These are phyloP conservation scores for Acanthosoma haemorrhoidale DNA, from an alignment of 2,888 invertebrate species.

Conservation along the genomic window DNA sequence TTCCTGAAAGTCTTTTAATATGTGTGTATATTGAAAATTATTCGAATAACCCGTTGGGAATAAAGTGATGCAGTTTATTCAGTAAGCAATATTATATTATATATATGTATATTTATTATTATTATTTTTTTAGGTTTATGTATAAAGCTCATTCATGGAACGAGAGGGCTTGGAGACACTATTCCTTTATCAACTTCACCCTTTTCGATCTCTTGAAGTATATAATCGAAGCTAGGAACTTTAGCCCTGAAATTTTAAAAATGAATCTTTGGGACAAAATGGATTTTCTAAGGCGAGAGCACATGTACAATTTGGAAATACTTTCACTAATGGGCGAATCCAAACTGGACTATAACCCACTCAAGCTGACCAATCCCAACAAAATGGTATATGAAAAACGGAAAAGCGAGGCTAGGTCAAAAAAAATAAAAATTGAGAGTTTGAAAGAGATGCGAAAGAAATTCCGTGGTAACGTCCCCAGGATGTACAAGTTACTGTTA, in stretches of 20 bases:
- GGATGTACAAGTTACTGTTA: not conserved
- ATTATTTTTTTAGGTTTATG: not conserved
- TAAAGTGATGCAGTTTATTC: no score
- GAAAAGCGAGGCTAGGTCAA: not conserved
- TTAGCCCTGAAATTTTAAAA: not conserved
- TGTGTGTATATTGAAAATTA: no score
- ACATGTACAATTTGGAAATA: constrained; percentile 3
- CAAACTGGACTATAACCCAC: no score
- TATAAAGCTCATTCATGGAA: constrained; percentile 1
- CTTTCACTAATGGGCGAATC: no score
- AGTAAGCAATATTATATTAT: no score
- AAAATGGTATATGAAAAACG: not conserved
- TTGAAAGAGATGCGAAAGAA: not conserved
- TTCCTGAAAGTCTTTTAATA: no score
- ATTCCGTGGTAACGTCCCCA: not conserved
- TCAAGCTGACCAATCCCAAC: not conserved
- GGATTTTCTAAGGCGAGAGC: not conserved
- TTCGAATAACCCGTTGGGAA: no score
- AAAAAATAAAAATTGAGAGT: not conserved
- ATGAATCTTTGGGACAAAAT: not conserved
- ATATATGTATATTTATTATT: no score
- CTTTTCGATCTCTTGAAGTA: not conserved
- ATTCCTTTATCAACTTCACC: constrained; percentile 9
- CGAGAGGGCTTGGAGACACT: constrained; percentile 16
- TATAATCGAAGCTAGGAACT: not conserved